phyloP scores from a whole-genome alignment of 2,888 invertebrate genomes.

The Parthenolecanium corni region DNA sequence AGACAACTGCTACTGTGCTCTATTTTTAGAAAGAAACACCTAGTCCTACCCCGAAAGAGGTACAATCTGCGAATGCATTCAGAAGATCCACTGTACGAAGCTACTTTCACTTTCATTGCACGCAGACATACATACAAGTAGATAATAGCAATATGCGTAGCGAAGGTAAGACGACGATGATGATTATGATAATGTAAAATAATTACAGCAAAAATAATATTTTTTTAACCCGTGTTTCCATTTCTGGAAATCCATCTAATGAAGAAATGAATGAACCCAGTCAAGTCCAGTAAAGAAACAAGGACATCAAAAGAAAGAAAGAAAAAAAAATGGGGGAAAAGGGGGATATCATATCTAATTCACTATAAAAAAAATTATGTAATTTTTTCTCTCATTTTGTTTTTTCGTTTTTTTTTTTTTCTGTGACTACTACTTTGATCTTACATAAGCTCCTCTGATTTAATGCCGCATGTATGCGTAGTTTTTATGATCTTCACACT shows the following conservation, averaged over 20 bases:
- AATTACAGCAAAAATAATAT: not conserved
- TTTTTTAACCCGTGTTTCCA: not conserved
- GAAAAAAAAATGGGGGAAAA: not conserved
- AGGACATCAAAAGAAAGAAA: not conserved
- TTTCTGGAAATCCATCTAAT: conserved; percentile 4
- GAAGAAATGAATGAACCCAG: not conserved
- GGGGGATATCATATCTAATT: conserved; percentile 3
- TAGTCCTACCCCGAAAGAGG: too few species aligned
- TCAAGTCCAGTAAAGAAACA: not conserved
- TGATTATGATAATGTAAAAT: not conserved
- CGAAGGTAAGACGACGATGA: not conserved
- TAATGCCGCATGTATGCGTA: too few species aligned
- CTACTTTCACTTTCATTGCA: not conserved
- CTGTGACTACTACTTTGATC: too few species aligned
- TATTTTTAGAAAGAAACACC: too few species aligned
- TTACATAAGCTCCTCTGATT: not conserved
- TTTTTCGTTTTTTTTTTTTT: not conserved
- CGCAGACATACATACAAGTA: not conserved
- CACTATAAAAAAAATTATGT: conserved; percentile 7
- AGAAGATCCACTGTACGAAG: too few species aligned
- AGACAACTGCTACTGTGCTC: too few species aligned
- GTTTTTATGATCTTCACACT: too few species aligned
- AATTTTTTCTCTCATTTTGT: not conserved
- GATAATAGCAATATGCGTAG: not conserved
- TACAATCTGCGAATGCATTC: too few species aligned